These are phyloP conservation scores for Heliconius melpomene DNA, from an alignment of 1,140 invertebrate species.

Conservation along the genomic window DNA sequence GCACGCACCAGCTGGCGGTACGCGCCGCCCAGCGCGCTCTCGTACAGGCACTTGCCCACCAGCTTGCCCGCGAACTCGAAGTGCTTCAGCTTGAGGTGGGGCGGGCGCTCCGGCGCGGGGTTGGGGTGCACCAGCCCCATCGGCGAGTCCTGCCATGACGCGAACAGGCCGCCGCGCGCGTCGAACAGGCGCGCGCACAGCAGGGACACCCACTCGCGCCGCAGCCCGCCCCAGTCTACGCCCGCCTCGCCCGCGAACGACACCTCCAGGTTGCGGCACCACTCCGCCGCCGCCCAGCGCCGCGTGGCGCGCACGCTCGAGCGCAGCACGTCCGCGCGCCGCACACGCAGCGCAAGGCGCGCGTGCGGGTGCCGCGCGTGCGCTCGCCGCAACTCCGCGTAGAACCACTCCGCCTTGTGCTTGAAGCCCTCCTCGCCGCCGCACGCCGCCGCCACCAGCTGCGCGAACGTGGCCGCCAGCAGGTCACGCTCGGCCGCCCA, in stretches of 20 bases:
- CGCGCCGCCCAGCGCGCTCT: constrained; percentile 92
- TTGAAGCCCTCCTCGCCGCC: constrained; percentile 92
- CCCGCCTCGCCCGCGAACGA: constrained; percentile 93
- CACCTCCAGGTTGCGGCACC: constrained; percentile 97
- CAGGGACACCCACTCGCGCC: constrained; percentile 96
- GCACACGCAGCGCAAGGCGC: constrained; percentile 90
- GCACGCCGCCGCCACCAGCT: constrained; percentile 96
- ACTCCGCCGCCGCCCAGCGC: constrained; percentile 89
- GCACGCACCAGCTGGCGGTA: constrained; percentile 95
- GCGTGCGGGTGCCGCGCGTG: constrained; percentile 93
- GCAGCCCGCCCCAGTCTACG: constrained; percentile 95
- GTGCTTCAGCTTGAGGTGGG: constrained; percentile 83
- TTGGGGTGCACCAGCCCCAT: constrained; percentile 95
- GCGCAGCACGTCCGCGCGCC: constrained; percentile 90
- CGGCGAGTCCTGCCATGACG: constrained; percentile 91
- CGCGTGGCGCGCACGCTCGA: constrained; percentile 92
- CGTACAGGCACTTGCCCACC: constrained; percentile 96
- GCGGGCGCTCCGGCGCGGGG: constrained; percentile 87
- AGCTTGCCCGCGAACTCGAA: constrained; percentile 97
- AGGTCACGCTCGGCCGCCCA: constrained; percentile 91
- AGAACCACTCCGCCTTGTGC: constrained; percentile 97
- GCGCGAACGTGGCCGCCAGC: constrained; percentile 95
- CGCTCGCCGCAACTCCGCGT: constrained; percentile 93
- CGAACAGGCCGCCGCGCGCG: constrained; percentile 90
- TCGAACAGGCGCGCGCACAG: constrained; percentile 94